Conservation (phyloP, 1,140 invertebrate species). For the Trichomalopsis sarcophagae region DNA sequence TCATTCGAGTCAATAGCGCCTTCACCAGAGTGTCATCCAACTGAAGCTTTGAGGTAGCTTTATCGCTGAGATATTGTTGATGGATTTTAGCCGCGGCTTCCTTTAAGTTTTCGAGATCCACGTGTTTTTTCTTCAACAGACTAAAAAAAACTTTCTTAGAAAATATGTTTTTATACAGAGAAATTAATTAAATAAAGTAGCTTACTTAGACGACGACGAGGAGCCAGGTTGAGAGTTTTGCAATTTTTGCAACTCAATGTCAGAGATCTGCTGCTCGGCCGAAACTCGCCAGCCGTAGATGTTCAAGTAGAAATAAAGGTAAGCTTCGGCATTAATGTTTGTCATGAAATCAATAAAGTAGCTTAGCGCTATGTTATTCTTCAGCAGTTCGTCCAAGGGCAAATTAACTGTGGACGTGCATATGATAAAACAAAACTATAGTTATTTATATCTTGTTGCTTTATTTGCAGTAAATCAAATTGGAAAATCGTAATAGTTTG, state of each 20-base stretch:
- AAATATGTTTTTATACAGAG: neutral
- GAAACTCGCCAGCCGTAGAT: slow-evolving; percentile 88
- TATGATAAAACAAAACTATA: neutral
- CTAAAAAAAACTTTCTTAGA: slow-evolving; percentile 50
- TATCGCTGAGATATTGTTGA: slow-evolving; percentile 88
- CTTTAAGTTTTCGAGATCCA: slow-evolving; percentile 78
- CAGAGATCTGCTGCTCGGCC: slow-evolving; percentile 85
- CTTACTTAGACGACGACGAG: slow-evolving; percentile 16
- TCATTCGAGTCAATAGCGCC: slow-evolving; percentile 80
- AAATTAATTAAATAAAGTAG: neutral
- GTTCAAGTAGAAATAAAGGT: slow-evolving; percentile 89
- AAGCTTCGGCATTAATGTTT: slow-evolving; percentile 82
- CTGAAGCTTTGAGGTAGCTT: slow-evolving; percentile 80
- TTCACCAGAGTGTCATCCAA: slow-evolving; percentile 81
- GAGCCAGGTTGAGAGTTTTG: slow-evolving; percentile 63
- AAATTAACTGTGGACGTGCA: slow-evolving; percentile 76
- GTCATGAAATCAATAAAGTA: slow-evolving; percentile 91
- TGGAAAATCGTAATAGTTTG: neutral
- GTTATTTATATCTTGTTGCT: neutral
- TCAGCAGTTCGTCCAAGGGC: slow-evolving; percentile 85
- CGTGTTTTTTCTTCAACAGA: slow-evolving; percentile 65
- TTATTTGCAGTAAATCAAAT: neutral
- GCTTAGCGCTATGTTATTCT: slow-evolving; percentile 86
- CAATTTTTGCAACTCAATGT: slow-evolving; percentile 77
- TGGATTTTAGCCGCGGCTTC: slow-evolving; percentile 88